Percentiles rank a stretch among this genome's conserved stretches.
Evolutionary conservation across 2,797 vertebrate species (phyloP).

Genomic region (Sparidentex hasta): DNA sequence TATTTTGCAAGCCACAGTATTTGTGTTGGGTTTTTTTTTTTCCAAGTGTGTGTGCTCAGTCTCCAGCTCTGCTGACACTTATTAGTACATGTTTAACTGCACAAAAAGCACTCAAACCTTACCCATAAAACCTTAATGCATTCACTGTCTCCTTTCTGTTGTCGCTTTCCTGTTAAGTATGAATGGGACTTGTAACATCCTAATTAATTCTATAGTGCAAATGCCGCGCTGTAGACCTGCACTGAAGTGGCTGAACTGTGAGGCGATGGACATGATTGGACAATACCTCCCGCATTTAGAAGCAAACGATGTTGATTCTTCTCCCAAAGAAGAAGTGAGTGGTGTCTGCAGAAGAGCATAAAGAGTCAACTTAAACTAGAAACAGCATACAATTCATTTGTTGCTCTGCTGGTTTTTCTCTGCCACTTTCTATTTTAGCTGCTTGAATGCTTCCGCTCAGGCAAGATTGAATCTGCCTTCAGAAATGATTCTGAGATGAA

Average conservation of each 20-base stretch:
- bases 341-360: background rate
- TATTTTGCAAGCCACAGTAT: background rate
- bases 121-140: background rate
- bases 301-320: constrained; percentile 61
- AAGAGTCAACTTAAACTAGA: background rate
- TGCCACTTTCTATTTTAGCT: constrained; percentile 65
- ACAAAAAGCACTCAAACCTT: background rate
- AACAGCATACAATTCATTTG: background rate
- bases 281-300: constrained; percentile 67
- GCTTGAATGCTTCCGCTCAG: constrained; percentile 71
- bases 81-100: background rate
- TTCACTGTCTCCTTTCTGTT: background rate
- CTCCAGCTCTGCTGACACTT: background rate
- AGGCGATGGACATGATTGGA: constrained; percentile 72
- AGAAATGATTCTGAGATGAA: constrained; percentile 35
- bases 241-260: constrained; percentile 67
- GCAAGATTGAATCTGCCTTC: constrained; percentile 56
- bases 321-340: constrained; percentile 70
- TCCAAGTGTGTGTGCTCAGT: too few species aligned
- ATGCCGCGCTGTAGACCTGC: constrained; percentile 41
- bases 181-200: constrained; percentile 12
- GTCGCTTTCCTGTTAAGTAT: background rate
- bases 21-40: too few species aligned
- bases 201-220: constrained; percentile 1
- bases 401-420: background rate